Evolutionary conservation across 2,797 vertebrate species (phyloP).

Genomic region (Premnoplex brunnescens): DNA sequence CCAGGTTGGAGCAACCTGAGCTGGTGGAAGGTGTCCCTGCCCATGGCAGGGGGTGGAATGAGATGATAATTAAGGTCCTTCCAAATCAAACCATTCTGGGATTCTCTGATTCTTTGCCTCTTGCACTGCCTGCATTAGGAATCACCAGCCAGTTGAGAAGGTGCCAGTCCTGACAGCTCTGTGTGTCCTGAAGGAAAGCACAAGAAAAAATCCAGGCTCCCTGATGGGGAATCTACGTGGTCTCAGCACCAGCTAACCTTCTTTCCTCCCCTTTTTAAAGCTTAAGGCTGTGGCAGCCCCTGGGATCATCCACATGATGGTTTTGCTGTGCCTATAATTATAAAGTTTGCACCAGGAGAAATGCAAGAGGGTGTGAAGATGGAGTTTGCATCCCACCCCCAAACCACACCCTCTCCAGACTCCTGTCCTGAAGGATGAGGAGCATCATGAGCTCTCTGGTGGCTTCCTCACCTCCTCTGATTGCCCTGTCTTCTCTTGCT

Average conservation of each 20-base stretch:
- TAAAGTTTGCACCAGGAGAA: background rate
- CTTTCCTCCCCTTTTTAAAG: background rate
- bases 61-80: background rate
- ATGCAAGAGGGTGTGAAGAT: background rate
- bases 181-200: background rate
- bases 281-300: background rate
- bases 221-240: background rate
- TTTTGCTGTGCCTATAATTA: background rate
- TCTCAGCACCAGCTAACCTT: background rate
- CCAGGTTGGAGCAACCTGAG: background rate
- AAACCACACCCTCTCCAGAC: background rate
- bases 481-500: background rate
- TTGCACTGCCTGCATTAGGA: background rate
- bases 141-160: background rate
- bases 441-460: accelerated
- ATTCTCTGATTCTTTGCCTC: background rate
- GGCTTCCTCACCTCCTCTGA: background rate
- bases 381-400: too few relatives aligned
- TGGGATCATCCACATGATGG: background rate
- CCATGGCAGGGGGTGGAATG: accelerated
- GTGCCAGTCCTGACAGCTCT: background rate
- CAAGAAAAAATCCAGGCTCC: background rate
- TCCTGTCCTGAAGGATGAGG: background rate
- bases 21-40: background rate
- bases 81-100: background rate